Conservation (phyloP, 2,888 invertebrate species). For the Himalopsyche kuldschensis region DNA sequence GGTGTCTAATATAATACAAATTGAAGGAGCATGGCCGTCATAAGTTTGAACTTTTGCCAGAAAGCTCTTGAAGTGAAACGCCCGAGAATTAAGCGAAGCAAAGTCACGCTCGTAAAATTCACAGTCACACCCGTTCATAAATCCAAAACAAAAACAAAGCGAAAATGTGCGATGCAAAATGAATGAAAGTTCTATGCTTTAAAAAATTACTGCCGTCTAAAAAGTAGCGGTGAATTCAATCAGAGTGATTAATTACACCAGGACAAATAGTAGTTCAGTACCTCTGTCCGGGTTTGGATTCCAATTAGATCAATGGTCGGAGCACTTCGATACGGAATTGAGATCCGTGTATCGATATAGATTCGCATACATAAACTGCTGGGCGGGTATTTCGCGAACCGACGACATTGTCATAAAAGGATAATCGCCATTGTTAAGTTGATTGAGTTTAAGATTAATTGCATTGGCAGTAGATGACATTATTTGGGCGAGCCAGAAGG, state of each 20-base stretch:
- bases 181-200: too few species aligned
- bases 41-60: slow-evolving; percentile 6
- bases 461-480: neutral
- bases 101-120: slow-evolving; percentile 5
- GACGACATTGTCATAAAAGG: neutral
- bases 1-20: neutral
- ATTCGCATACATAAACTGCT: neutral
- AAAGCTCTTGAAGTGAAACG: neutral
- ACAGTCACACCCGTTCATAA: neutral
- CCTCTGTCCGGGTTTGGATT: neutral
- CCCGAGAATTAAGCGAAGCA: neutral
- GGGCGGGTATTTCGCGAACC: neutral
- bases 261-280: neutral
- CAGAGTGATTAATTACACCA: too few species aligned
- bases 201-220: too few species aligned
- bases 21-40: neutral
- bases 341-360: neutral
- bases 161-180: neutral
- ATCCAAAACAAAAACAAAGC: neutral
- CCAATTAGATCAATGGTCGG: neutral
- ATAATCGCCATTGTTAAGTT: neutral
- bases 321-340: neutral
- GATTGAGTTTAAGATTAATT: neutral
- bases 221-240: too few species aligned
- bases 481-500: neutral